Evolutionary conservation across 2,888 invertebrate species (phyloP).

Genomic region (Stenchaetothrips biformis): DNA sequence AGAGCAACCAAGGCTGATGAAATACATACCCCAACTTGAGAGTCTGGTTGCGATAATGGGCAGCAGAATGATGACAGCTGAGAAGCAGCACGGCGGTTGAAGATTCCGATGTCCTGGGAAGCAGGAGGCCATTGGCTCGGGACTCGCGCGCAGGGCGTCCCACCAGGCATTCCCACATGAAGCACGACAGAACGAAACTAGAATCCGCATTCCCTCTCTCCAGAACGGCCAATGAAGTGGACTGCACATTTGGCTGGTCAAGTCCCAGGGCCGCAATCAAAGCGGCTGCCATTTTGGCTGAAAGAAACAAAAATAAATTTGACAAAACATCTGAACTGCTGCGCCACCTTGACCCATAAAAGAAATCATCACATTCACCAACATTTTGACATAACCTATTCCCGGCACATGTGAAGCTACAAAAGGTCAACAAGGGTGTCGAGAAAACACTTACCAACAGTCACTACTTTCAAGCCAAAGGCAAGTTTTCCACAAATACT

Average conservation of each 20-base stretch:
- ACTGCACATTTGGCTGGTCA: conserved; percentile 1
- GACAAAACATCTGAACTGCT: too few species aligned
- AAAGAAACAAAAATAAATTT: conserved; percentile 23
- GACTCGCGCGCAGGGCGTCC: neutral
- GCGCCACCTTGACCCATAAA: neutral
- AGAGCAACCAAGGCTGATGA: too few species aligned
- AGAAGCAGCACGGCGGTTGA: neutral
- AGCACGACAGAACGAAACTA: conserved; percentile 8
- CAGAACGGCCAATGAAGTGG: neutral
- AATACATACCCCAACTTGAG: neutral
- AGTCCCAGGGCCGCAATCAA: neutral
- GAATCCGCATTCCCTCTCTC: neutral
- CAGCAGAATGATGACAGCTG: neutral
- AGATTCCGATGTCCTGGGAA: neutral
- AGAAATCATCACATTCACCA: neutral
- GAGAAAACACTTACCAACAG: too few species aligned
- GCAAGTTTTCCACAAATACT: too few species aligned
- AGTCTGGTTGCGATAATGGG: conserved; percentile 9
- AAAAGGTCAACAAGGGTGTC: too few species aligned
- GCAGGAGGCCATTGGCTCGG: neutral
- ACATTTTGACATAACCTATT: neutral
- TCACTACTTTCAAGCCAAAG: too few species aligned
- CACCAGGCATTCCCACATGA: conserved; percentile 12
- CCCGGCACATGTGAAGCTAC: neutral
- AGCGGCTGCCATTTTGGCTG: neutral